Base-by-base conservation (phyloP, 1,140 invertebrate species). In the Panagrolaimus sp. region DNA sequence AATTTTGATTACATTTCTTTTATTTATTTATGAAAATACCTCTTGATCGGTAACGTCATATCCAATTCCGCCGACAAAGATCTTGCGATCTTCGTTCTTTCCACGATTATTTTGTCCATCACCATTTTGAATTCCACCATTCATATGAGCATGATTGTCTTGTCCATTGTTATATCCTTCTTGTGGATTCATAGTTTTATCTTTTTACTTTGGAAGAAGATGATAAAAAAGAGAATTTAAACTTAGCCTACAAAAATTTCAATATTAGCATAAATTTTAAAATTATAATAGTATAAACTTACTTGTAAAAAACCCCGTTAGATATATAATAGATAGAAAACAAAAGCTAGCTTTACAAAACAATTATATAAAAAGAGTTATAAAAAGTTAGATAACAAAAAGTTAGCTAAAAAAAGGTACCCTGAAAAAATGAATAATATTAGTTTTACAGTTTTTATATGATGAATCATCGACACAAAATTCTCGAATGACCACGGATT, bases 1-100 rank as follows among this genome's bases (percentile, higher is more conserved):
- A 67, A 62, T 81, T 81, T 32, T 83, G 79, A 26, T 81, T 81
- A 43, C 55, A 52, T 21, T 21, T 21, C 7, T 14, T 47, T 14
- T 14, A 47, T 14, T n/a, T 14, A 47, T 47, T 47, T 68, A 9
- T n/a, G 62, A 17, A 32, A 9, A 10, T n/a, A 64, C 17, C 17
- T 64, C 63, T n/a, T 46, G 2, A 14, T 67, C 65, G 9, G 69
- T 74, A 1, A 79, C 76, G 63, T 82, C 79, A 63, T 77, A 81
- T 21, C 74, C 70, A 47, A 82, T 82, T 5, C 80, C 80, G 9
- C 80, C 80, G 58, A 83, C 81, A 66, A 82, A 82, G 67, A 82
- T 82, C 65, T 82, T 82, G 52, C 52, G 52, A 58, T 58, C 52
- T 28, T 58, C 52, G 8, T 58, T 58, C 28, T 58, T 58, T 21